Evolutionary conservation across 2,797 vertebrate species (phyloP).

Genomic region (Meriones psammophilus): DNA sequence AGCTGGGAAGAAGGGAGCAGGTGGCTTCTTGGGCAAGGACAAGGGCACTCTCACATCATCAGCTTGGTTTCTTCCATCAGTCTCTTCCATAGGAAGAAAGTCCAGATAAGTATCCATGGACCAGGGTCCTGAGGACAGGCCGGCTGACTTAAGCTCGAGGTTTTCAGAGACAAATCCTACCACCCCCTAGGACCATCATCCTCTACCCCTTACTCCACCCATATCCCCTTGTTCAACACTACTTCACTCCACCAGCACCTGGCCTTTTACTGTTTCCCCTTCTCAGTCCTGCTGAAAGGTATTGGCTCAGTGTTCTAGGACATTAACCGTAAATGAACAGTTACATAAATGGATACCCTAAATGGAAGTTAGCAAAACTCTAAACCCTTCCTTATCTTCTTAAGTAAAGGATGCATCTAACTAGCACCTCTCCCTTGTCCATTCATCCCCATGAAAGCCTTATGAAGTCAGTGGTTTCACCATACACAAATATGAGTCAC

Average conservation of each 20-base stretch:
- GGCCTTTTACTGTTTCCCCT: neutral
- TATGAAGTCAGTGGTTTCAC: neutral
- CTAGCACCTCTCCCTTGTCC: too few relatives aligned
- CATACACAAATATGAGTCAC: neutral
- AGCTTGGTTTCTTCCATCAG: neutral
- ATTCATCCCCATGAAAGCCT: neutral
- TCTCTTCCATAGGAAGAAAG: neutral
- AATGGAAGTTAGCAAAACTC: neutral
- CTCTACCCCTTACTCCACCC: neutral
- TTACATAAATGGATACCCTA: neutral
- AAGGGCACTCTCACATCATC: too few relatives aligned
- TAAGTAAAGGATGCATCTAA: neutral
- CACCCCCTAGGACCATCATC: accelerated
- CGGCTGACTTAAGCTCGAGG: neutral
- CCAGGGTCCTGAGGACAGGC: neutral
- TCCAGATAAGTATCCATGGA: neutral
- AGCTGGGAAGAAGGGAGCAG: neutral
- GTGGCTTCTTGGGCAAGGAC: neutral
- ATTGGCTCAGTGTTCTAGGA: too few relatives aligned
- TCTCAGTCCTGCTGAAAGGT: neutral
- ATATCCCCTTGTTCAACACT: neutral
- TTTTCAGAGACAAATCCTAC: neutral
- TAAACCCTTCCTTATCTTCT: neutral
- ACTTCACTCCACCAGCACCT: neutral
- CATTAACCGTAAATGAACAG: neutral